Evolutionary conservation across 2,888 invertebrate genomes (phyloP).

Genomic region (Hirtodrosophila confusa): DNA sequence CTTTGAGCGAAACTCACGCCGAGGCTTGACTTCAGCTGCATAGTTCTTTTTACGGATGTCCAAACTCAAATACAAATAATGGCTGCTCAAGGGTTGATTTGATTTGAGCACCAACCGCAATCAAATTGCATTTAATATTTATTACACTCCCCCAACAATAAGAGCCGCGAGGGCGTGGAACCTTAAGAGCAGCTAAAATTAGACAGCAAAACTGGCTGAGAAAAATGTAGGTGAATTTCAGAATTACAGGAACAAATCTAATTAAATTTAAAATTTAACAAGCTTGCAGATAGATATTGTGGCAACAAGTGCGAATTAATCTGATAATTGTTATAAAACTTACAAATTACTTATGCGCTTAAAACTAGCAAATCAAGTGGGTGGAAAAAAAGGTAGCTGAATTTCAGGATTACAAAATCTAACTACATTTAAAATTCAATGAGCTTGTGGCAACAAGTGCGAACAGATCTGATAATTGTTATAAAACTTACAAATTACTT

Average conservation of each 20-base stretch:
- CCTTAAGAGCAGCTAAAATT: slow-evolving; percentile 6
- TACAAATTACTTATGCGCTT: no score
- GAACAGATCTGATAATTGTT: neutral
- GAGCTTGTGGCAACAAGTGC: neutral
- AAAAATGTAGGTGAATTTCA: slow-evolving; percentile 1
- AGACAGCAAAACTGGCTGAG: slow-evolving; percentile 1
- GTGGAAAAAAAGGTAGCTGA: slow-evolving; percentile 6
- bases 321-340: neutral
- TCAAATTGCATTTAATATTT: slow-evolving; percentile 74
- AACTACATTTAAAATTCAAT: neutral
- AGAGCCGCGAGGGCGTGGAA: neutral
- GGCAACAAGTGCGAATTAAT: neutral
- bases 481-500: no score
- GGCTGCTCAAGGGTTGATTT: slow-evolving; percentile 4
- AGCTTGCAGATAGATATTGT: neutral
- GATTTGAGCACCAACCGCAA: slow-evolving; percentile 48
- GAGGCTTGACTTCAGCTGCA: neutral
- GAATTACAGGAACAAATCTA: no score
- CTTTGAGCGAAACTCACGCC: neutral
- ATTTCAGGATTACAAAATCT: no score
- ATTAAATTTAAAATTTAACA: neutral
- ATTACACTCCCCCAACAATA: slow-evolving; percentile 40
- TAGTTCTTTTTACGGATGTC: slow-evolving; percentile 5
- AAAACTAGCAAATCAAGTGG: no score
- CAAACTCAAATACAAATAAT: neutral